Percentiles rank a stretch among this genome's conserved stretches.
Conservation (phyloP, 2,888 invertebrate species). For the Synergus itoensis region DNA sequence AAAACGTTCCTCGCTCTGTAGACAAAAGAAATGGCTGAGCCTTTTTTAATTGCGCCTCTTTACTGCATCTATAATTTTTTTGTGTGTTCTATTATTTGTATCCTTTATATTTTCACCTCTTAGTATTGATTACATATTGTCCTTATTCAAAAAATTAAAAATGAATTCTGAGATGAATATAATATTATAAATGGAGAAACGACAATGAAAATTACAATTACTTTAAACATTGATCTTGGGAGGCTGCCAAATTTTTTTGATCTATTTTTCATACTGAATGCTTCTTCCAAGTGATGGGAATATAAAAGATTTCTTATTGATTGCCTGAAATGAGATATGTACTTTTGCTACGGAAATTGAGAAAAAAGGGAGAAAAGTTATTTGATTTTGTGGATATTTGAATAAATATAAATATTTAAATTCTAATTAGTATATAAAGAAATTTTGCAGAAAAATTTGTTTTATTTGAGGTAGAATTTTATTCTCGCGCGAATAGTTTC, state of each 20-base stretch:
- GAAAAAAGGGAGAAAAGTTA: background rate
- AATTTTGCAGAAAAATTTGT: constrained; percentile 44
- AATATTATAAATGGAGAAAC: background rate
- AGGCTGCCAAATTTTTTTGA: background rate
- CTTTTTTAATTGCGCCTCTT: constrained; percentile 66
- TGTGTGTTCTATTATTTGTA: constrained; percentile 37
- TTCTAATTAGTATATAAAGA: constrained; percentile 40
- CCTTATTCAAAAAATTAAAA: background rate
- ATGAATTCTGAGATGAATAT: background rate
- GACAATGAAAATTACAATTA: background rate
- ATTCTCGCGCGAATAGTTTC: background rate
- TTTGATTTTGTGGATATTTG: background rate
- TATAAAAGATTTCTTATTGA: background rate
- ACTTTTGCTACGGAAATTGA: background rate
- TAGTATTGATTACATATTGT: constrained; percentile 1
- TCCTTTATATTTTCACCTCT: background rate
- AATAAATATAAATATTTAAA: background rate
- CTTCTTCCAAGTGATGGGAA: background rate
- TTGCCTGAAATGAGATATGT: background rate
- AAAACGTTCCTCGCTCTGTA: constrained; percentile 46
- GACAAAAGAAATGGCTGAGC: constrained; percentile 63
- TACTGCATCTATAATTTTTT: constrained; percentile 26
- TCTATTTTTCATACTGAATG: background rate
- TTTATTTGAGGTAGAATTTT: constrained; percentile 18
- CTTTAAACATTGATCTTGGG: background rate